Base-by-base conservation (phyloP, 2,797 vertebrate species). In the Heliangelus exortis region DNA sequence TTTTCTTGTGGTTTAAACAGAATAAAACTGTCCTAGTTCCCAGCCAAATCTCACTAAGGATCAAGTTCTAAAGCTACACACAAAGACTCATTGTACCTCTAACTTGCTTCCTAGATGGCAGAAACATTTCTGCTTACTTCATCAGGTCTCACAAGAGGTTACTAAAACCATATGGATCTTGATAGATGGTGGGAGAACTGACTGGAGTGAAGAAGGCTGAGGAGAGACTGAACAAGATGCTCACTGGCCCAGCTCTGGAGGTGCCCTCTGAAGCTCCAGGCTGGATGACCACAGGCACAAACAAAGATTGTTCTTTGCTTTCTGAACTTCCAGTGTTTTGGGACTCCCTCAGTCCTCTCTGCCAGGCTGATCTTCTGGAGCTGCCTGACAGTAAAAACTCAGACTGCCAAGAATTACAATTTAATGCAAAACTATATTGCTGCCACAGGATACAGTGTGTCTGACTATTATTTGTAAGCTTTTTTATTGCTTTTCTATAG, bases 401-500 rank as follows among this genome's bases (percentile, higher is more conserved):
- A 1, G 23, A 17, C 45, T 84, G 84, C 93, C 94, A 94, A 92
- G 53, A 87, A 21, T 63, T 48, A 65, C 62, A 45, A 31, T 62
- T 65, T 48, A 89, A 91, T n/a, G 87, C 57, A 78, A 62, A 93
- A 72, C 43, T 85, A 21, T 65, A 89, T 83, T 86, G 55, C 84
- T 94, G 90, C 85, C 90, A 95, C 79, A 86, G 82, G 82, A 92
- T 11, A 62, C 69, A n/a, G 58, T 75, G 77, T 74, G 86, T 91
- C 89, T 95, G 90, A 87, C 78, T 69, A 18, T 80, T 78, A 96
- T 95, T 96, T 95, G 89, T 48, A 84, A 92, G 89, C 53, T 88
- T 85, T 88, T 94, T 95, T 91, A 95, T 81, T 95, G 90, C 89
- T 93, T 59, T 93, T 95, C 92, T 89, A 68, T 90, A 96, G 75